Base-by-base conservation (phyloP, 2,888 invertebrate species). In the Lasiommata megera region DNA sequence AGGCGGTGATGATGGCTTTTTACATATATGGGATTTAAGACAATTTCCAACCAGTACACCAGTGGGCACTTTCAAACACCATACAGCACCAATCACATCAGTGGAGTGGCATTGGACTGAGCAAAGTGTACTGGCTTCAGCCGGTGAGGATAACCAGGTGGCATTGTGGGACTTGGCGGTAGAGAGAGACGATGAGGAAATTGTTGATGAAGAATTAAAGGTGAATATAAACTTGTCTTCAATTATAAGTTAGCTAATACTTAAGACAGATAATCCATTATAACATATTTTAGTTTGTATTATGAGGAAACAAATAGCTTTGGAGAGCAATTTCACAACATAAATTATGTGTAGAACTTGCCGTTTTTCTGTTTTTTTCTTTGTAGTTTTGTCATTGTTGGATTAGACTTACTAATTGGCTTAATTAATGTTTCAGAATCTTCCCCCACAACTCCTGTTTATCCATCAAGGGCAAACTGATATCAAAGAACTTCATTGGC, bases 401-500 rank as follows among this genome's bases (percentile, higher is more conserved):
- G 23, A 23, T 3, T 23, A 23, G 23, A n/a, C n/a, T n/a, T n/a
- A n/a, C n/a, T n/a, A n/a, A n/a, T n/a, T n/a, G n/a, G n/a, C 2
- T 37, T 41, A 18, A 18, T 46, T 55, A 40, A 61, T 58, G 54
- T 84, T 92, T 0, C 90, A 94, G 92, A 94, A 95, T 76, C 86
- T 99, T 53, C 99, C 99, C 23, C 97, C 99, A 0, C 99, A 99
- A 81, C 87, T 99, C 47, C 88, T 99, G 62, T 99, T 99, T 81
- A 97, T 99, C 67, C 99, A 99, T 80, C 97, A 98, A 92, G 99
- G 99, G 40, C 99, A 99, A 83, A 95, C 94, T 58, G 98, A 99
- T 80, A 96, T 99, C 56, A 99, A 99, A 81, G 99, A 99, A 90
- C 87, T 99, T 29, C 99, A 99, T 79, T 99, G 99, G 99, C 99